Evolutionary conservation across 2,888 invertebrate genomes (phyloP).

Genomic region (Bellardia bayeri): DNA sequence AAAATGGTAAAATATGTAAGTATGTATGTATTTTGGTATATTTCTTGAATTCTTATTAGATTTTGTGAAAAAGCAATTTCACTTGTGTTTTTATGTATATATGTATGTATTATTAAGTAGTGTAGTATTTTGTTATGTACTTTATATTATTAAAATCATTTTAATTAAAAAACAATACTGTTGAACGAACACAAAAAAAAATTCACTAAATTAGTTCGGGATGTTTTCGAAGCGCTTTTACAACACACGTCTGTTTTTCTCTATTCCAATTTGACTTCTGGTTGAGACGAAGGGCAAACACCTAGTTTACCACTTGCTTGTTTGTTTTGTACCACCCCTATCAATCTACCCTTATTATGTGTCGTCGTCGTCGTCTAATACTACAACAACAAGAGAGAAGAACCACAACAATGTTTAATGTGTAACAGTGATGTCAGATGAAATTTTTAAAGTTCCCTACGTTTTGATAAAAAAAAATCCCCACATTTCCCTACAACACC

Average conservation of each 20-base stretch:
- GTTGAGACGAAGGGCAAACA: slow-evolving; percentile 68
- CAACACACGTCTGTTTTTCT: slow-evolving; percentile 72
- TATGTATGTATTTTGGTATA: neutral
- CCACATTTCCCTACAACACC: no score
- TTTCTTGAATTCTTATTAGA: slow-evolving; percentile 44
- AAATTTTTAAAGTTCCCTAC: no score
- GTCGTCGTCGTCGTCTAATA: slow-evolving; percentile 19
- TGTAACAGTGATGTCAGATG: no score
- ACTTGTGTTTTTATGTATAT: no score
- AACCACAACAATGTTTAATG: slow-evolving; percentile 25
- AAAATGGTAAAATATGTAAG: slow-evolving; percentile 20
- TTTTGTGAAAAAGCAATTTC: neutral
- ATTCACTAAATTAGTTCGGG: slow-evolving; percentile 26
- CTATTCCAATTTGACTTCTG: slow-evolving; percentile 79
- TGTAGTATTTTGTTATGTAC: neutral
- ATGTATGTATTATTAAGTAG: no score
- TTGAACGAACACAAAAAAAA: slow-evolving; percentile 28
- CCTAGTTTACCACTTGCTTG: slow-evolving; percentile 64
- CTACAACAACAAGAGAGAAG: slow-evolving; percentile 26
- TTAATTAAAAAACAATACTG: slow-evolving; percentile 27
- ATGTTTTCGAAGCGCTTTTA: slow-evolving; percentile 39
- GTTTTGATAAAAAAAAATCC: no score
- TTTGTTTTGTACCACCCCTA: slow-evolving; percentile 38
- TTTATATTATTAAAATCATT: slow-evolving; percentile 6
- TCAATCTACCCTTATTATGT: slow-evolving; percentile 70